phyloP scores from a whole-genome alignment of 2,797 vertebrate genomes.

The Benthosema pterotum region DNA sequence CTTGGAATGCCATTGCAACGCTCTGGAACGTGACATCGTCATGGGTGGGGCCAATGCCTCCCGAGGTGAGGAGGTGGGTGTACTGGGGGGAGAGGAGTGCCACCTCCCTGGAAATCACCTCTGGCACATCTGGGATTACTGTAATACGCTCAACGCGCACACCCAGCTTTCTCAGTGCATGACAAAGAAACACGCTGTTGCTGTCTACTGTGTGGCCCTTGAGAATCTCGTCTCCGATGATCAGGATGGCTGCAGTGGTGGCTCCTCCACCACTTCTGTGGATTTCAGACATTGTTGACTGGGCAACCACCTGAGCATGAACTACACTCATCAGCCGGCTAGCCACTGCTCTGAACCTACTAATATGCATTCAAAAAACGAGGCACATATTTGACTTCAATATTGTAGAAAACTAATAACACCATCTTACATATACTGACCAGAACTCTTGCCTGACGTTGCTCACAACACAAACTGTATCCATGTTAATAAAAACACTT shows the following conservation, averaged over 20 bases:
- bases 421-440: no score
- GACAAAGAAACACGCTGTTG: constrained; percentile 91
- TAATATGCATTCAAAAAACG: constrained; percentile 50
- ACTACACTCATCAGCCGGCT: constrained; percentile 72
- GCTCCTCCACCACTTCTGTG: constrained; percentile 32
- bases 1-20: constrained; percentile 88
- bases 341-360: constrained; percentile 68
- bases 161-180: constrained; percentile 86
- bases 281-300: constrained; percentile 69
- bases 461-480: no score
- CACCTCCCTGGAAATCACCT: constrained; percentile 87
- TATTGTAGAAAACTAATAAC: no score
- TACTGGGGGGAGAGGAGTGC: constrained; percentile 81
- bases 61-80: constrained; percentile 90
- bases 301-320: constrained; percentile 70
- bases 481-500: no score
- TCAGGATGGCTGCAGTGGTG: constrained; percentile 89
- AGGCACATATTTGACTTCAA: no score
- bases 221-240: constrained; percentile 96
- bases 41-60: constrained; percentile 94
- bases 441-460: no score
- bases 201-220: constrained; percentile 96
- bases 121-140: constrained; percentile 87
- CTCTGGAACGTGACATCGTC: constrained; percentile 95
- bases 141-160: constrained; percentile 87